Evolutionary conservation across 2,113 vertebrate species (phyloP), one percentile per base, ranked within the genome.

Genomic region (Geococcyx californianus): DNA sequence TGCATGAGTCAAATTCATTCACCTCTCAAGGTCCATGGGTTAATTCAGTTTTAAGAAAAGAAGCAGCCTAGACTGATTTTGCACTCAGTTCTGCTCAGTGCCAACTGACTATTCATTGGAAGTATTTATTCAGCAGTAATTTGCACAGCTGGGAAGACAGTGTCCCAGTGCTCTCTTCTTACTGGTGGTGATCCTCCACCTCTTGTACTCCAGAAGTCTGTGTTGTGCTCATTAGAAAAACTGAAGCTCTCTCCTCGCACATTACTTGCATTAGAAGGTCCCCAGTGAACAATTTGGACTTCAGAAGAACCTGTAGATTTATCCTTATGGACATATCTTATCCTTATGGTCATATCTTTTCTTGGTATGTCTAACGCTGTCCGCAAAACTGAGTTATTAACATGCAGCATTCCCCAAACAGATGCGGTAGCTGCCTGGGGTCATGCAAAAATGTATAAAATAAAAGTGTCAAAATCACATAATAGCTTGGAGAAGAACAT

Each of bases 81-180:
- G 2, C 18, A 7, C n/a, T 23, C 26, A 7, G 26, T 76, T 68
- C 82, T 58, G n/a, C 29, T 51, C 75, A 36, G 11, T 11, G 8
- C 29, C 26, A 38, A 7, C 1, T 25, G 5, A 17, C 11, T 67
- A 3, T 29, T 68, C 21, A 33, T 25, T 7, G 8, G 26, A n/a
- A 51, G 13, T 18, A 52, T 73, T 74, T 58, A 6, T 36, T 56
- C 64, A 52, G 18, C 38, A 51, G 4, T 9, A 2, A 0, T 33
- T 21, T 49, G 23, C 28, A 34, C 0, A 0, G 20, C 38, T 70
- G 24, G 15, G 34, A 82, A 38, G 45, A 66, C 0, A 0, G 16
- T 24, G 9, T 14, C 51, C 18, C 14, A 3, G 31, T 24, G 19
- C 52, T 28, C 70, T 63, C 51, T 55, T 56, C 31, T 55, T 3